Conservation (phyloP, 2,797 vertebrate genomes). For the Geotria australis region DNA sequence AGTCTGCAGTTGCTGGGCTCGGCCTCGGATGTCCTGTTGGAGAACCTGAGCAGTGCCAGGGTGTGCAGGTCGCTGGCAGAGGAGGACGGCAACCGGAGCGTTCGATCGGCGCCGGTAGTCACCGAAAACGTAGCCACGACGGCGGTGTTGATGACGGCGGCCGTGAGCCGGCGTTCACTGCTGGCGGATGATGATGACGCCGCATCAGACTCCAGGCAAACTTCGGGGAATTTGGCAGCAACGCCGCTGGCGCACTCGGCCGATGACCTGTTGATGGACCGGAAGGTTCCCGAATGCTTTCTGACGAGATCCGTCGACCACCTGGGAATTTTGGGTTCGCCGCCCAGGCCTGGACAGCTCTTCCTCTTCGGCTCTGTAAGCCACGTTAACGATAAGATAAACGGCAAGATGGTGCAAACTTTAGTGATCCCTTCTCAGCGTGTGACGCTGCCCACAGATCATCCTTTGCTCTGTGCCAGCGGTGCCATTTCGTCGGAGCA, state of each 20-base stretch:
- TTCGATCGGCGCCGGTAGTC: no score
- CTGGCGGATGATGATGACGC: no score
- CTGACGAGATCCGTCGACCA: conserved; percentile 90
- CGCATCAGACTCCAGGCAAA: no score
- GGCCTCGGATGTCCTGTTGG: no score
- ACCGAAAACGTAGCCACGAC: no score
- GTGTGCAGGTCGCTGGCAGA: no score
- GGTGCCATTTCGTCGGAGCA: conserved; percentile 8
- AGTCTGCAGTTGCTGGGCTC: no score
- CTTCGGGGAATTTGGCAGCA: no score
- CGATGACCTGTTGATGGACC: conserved; percentile 39
- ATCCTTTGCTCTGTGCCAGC: conserved; percentile 10
- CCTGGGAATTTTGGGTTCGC: conserved; percentile 46
- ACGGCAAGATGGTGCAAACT: conserved; percentile 67
- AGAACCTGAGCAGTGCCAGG: no score
- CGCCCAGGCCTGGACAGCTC: conserved; percentile 51
- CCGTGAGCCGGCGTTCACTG: no score
- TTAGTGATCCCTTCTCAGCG: conserved; percentile 89
- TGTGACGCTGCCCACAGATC: conserved; percentile 80
- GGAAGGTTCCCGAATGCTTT: conserved; percentile 52
- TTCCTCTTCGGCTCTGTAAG: conserved; percentile 87
- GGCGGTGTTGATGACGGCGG: no score
- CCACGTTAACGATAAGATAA: conserved; percentile 51
- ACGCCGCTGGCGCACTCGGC: conserved; percentile 6
- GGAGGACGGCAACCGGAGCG: no score